These are phyloP conservation scores for Xerus rutilus DNA, from an alignment of 2,797 vertebrate species.

Conservation along the genomic window DNA sequence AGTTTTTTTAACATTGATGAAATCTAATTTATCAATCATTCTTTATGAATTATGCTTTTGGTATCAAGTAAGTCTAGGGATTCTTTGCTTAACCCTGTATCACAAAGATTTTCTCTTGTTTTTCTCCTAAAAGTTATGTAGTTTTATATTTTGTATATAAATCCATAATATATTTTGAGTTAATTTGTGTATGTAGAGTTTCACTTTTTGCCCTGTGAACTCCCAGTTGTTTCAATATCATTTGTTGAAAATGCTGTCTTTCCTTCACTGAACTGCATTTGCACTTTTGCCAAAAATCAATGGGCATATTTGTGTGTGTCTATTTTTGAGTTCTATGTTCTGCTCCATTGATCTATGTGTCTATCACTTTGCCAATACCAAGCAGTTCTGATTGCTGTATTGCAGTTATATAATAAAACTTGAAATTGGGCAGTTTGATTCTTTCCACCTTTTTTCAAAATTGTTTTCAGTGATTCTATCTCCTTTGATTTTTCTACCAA, in stretches of 20 bases:
- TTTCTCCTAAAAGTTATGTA: neutral
- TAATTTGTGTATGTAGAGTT: neutral
- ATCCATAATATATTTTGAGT: neutral
- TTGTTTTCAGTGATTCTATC: conserved; percentile 1
- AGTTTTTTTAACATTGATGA: neutral
- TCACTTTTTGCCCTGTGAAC: neutral
- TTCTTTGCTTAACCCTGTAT: neutral
- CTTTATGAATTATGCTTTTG: neutral
- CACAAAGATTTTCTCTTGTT: neutral
- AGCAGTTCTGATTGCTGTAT: conserved; percentile 36
- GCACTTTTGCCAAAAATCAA: conserved; percentile 30
- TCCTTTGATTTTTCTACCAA: conserved; percentile 27
- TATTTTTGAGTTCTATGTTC: conserved; percentile 39
- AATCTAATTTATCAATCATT: neutral
- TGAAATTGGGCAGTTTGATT: conserved; percentile 50
- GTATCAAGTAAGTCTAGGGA: neutral
- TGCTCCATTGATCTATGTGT: conserved; percentile 51
- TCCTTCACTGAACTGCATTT: conserved; percentile 29
- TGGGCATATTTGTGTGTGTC: conserved; percentile 34
- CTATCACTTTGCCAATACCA: conserved; percentile 38
- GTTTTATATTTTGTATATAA: neutral
- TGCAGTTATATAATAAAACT: conserved; percentile 32
- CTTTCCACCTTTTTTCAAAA: conserved; percentile 32
- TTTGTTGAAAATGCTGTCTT: conserved; percentile 46
- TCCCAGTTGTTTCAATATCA: conserved; percentile 34